A percentile compares a stretch with the other conserved stretches of the same genome.
Conservation (phyloP, 2,888 invertebrate species). For the Pristionchus mayeri region DNA sequence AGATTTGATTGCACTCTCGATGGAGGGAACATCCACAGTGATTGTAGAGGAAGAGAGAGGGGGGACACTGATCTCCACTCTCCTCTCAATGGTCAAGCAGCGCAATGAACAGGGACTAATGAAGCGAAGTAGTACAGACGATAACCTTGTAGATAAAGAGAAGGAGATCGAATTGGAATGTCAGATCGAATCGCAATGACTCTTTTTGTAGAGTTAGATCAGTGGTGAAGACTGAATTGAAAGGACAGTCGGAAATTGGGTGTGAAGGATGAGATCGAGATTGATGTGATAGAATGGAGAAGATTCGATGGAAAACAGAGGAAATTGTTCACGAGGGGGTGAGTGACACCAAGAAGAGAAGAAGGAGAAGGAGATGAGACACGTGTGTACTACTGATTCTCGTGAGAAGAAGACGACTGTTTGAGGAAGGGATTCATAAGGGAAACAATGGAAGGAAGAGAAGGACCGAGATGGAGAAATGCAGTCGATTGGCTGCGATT, state of each 20-base stretch:
- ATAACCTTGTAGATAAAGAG: conserved; percentile 36
- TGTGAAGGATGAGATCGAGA: not conserved
- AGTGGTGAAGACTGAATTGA: not conserved
- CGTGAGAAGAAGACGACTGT: conserved; percentile 24
- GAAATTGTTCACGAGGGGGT: not conserved
- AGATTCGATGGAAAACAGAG: not conserved
- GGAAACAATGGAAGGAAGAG: not conserved
- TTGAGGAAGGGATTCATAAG: conserved; percentile 28
- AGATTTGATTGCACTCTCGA: conserved; percentile 19
- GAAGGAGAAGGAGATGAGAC: not conserved
- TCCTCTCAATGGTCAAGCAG: conserved; percentile 15
- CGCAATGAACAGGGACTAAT: not conserved
- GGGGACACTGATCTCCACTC: not conserved
- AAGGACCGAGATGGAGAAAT: not conserved
- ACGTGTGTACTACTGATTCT: not conserved
- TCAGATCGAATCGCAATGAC: not conserved
- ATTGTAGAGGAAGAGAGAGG: not conserved
- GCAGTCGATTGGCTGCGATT: not conserved
- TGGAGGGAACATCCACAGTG: not conserved
- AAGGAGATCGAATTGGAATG: not conserved
- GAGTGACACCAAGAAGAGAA: not conserved
- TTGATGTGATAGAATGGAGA: not conserved
- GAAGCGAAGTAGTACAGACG: conserved; percentile 9
- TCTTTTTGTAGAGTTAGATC: not conserved
- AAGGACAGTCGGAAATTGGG: conserved; percentile 14